Conservation (phyloP, 2,888 invertebrate genomes). For the Odontomyia ornata region DNA sequence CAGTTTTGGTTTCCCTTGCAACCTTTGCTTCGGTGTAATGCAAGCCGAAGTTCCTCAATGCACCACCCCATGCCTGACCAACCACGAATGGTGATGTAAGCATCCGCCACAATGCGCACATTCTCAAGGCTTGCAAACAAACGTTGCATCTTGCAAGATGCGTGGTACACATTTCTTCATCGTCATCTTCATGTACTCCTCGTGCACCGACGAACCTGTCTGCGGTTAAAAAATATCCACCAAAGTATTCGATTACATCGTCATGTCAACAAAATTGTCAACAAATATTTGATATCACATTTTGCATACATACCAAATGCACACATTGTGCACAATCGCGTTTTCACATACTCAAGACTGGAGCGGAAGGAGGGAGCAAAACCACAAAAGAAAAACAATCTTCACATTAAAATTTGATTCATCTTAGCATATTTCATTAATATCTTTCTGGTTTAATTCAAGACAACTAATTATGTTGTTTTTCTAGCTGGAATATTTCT, state of each 20-base stretch:
- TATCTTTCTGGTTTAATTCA: neutral
- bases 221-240: conserved; percentile 22
- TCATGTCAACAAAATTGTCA: conserved; percentile 31
- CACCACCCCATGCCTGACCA: too few species aligned
- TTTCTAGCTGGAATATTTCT: neutral
- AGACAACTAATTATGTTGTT: neutral
- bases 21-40: too few species aligned
- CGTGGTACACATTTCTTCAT: too few species aligned
- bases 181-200: neutral
- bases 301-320: conserved; percentile 23
- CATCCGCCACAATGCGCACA: too few species aligned
- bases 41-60: too few species aligned
- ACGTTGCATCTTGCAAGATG: too few species aligned
- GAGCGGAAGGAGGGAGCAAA: neutral
- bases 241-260: conserved; percentile 38
- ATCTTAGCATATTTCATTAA: neutral
- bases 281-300: conserved; percentile 36
- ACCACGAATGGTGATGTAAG: too few species aligned
- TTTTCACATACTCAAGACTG: too few species aligned
- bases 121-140: too few species aligned
- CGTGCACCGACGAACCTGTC: conserved; percentile 8
- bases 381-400: neutral
- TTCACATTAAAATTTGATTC: conserved; percentile 16
- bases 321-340: too few species aligned
- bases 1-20: too few species aligned